Base-by-base conservation (phyloP, 2,797 vertebrate genomes). In the Rhodeus uyekii region DNA sequence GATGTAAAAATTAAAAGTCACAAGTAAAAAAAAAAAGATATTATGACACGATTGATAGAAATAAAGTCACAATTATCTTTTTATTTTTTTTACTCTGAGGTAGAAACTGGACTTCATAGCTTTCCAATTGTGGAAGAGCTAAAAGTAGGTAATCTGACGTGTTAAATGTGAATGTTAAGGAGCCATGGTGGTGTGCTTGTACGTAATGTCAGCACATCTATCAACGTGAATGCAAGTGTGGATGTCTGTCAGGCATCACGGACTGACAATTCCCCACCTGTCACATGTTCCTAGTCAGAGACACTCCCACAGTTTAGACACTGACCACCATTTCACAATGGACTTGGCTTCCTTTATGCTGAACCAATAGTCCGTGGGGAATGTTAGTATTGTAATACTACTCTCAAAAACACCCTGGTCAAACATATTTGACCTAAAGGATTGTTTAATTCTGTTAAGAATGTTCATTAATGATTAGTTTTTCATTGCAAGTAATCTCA, bases 311-410 rank as follows among this genome's bases (percentile, higher is more conserved):
- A 82, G 86, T 79, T 84, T 83, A 88, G 39, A 55, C 34, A 48
- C 27, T 34, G 3, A 73, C 76, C 72, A 46, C 68, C 19, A 76
- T n/a, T 60, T 39, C 34, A 53, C 68, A 68, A 76, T 75, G 79
- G n/a, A n/a, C 76, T 55, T 68, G 69, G 48, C 32, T 39, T 61
- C 16, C 27, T 86, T 78, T 8, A 46, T 34, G 53, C 78, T 86
- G 85, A 88, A 85, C 83, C 80, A 82, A 44, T 78, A 73, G 80
- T 88, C 80, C 22, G 3, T 69, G 75, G 38, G 18, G 65, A 80
- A 84, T 80, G 53, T 82, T 3, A 2, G 50, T 6, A 46, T n/a
- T 32, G 60, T 46, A 32, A 34, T 73, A 60, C 53, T 27, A 42
- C 4, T 39, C 22, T 13, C 0, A 24, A 42, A 18, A 39, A 13